phyloP scores from a whole-genome alignment of 1,140 invertebrate species.

The Lepidotrigona ventralis region DNA sequence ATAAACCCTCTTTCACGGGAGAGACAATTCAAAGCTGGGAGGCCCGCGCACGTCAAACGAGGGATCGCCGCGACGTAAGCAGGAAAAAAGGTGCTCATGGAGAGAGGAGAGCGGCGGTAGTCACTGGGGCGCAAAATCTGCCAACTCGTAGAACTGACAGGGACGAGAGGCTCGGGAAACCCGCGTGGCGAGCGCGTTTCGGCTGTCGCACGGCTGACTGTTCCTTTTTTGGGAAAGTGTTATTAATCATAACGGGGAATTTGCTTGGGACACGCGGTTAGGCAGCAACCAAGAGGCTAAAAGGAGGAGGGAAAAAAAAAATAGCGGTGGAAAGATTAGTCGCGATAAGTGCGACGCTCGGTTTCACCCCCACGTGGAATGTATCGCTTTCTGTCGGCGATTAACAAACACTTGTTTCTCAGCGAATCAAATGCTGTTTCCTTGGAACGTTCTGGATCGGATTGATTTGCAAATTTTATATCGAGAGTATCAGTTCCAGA shows the following conservation, averaged over 20 bases:
- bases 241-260: conserved; percentile 46
- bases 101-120: too few relatives aligned
- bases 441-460: not conserved
- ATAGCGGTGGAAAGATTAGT: conserved; percentile 15
- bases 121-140: conserved; percentile 25
- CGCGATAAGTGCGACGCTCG: conserved; percentile 36
- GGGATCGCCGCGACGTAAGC: conserved; percentile 5
- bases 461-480: not conserved
- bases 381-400: conserved; percentile 39
- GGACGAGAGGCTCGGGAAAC: not conserved
- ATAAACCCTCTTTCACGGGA: conserved; percentile 7
- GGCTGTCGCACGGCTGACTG: not conserved
- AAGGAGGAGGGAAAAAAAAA: not conserved
- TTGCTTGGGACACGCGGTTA: conserved; percentile 9
- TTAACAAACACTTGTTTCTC: conserved; percentile 42
- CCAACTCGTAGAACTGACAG: conserved; percentile 13
- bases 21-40: conserved; percentile 3
- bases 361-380: conserved; percentile 28
- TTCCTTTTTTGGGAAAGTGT: conserved; percentile 22
- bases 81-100: not conserved
- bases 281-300: not conserved
- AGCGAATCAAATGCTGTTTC: not conserved
- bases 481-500: too few relatives aligned
- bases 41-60: not conserved
- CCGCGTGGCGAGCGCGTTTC: conserved; percentile 8